These are phyloP conservation scores for Boulengerochromis microlepis DNA, from an alignment of 2,113 vertebrate species.

Conservation along the genomic window DNA sequence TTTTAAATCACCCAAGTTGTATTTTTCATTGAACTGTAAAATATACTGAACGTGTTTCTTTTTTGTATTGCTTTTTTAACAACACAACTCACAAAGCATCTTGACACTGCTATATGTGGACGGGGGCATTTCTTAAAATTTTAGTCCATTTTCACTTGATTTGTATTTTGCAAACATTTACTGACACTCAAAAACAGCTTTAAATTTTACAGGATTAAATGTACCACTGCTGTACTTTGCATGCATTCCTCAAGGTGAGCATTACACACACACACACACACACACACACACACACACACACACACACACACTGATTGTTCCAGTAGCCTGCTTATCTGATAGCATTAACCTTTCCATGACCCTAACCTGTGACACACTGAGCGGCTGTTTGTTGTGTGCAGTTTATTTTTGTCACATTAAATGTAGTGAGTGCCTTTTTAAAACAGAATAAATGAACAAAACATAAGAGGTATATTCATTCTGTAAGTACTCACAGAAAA, in stretches of 20 bases:
- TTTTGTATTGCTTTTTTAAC: background rate
- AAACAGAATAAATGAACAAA: conserved; percentile 52
- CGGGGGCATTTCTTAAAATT: background rate
- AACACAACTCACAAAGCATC: background rate
- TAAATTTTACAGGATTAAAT: background rate
- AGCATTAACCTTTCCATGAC: conserved; percentile 4
- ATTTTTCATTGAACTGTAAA: conserved; percentile 20
- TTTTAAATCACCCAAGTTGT: conserved; percentile 14
- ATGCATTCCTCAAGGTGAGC: background rate
- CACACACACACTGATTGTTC: background rate
- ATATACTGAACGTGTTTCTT: background rate
- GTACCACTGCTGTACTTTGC: background rate
- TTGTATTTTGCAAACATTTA: background rate
- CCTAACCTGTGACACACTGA: conserved; percentile 32
- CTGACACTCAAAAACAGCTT: background rate
- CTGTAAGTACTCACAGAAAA: background rate
- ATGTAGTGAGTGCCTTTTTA: conserved; percentile 73
- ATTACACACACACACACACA: background rate
- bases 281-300: background rate
- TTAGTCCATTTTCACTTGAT: background rate
- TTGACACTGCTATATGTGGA: background rate
- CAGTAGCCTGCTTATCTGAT: background rate
- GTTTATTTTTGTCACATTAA: conserved; percentile 52
- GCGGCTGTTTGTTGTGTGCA: conserved; percentile 31
- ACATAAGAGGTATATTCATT: background rate